phyloP scores from a whole-genome alignment of 2,888 invertebrate species.

The Luperina testacea region DNA sequence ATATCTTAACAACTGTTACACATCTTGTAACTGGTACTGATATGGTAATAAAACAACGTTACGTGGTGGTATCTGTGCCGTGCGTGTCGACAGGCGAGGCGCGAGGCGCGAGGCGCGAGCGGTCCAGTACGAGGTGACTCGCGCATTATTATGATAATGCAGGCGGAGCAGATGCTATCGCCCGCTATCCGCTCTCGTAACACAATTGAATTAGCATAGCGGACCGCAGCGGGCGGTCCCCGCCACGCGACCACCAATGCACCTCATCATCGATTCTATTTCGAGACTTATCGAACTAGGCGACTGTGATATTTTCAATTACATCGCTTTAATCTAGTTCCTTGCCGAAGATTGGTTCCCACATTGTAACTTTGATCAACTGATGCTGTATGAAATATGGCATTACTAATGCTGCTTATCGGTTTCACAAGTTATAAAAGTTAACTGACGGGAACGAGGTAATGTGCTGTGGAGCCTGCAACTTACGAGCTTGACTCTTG shows the following conservation, averaged over 20 bases:
- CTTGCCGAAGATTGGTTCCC: conserved; percentile 30
- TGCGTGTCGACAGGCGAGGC: conserved; percentile 77
- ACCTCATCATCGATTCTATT: conserved; percentile 73
- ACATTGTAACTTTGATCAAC: conserved; percentile 34
- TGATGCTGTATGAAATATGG: conserved; percentile 7
- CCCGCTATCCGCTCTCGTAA: conserved; percentile 82
- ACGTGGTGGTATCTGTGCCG: conserved; percentile 54
- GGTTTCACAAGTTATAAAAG: conserved; percentile 50
- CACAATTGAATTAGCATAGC: conserved; percentile 90
- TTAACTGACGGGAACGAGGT: conserved; percentile 53
- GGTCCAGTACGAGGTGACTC: conserved; percentile 82
- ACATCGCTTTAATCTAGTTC: conserved; percentile 50
- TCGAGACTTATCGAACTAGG: conserved; percentile 65
- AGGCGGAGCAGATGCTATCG: conserved; percentile 85
- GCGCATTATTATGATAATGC: conserved; percentile 89
- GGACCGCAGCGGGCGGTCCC: conserved; percentile 86
- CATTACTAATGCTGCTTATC: conserved; percentile 39
- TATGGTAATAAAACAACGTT: conserved; percentile 64
- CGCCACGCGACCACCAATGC: conserved; percentile 86
- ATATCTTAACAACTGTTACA: conserved; percentile 55
- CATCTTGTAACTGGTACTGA: conserved; percentile 58
- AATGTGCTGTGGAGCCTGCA: conserved; percentile 30
- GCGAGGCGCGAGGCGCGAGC: conserved; percentile 65
- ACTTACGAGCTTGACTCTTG: conserved; percentile 18
- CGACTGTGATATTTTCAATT: conserved; percentile 55